Conservation (phyloP, 2,113 vertebrate species). For the Carettochelys insculpta region DNA sequence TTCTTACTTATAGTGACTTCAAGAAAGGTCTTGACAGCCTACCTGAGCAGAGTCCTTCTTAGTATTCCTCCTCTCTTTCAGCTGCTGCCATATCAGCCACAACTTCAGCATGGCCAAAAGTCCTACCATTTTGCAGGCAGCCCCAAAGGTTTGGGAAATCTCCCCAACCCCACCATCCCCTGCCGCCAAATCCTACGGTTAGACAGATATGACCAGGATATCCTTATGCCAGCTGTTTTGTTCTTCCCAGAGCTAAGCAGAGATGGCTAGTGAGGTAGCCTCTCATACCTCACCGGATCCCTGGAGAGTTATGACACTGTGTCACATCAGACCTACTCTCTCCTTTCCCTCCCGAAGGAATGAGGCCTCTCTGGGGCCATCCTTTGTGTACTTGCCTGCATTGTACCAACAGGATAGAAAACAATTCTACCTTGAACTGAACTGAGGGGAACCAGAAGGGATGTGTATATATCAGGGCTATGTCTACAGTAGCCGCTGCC, state of each 20-base stretch:
- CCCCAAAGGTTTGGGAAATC: background rate
- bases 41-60: background rate
- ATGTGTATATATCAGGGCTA: background rate
- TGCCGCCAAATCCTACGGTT: background rate
- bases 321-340: background rate
- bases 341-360: background rate
- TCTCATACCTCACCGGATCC: background rate
- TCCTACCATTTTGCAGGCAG: background rate
- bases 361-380: background rate
- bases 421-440: background rate
- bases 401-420: background rate
- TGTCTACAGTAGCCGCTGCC: too few species aligned
- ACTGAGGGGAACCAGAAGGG: background rate
- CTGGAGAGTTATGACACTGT: background rate
- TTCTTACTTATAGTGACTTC: background rate
- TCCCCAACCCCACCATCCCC: background rate
- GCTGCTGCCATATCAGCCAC: background rate
- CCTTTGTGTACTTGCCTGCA: background rate
- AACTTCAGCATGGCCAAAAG: background rate
- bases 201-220: background rate
- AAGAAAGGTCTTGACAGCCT: background rate
- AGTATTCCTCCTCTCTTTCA: background rate
- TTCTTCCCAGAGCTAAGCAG: background rate
- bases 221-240: background rate
- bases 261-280: background rate